phyloP scores from a whole-genome alignment of 2,888 invertebrate genomes.

The Meghimatium bilineatum region DNA sequence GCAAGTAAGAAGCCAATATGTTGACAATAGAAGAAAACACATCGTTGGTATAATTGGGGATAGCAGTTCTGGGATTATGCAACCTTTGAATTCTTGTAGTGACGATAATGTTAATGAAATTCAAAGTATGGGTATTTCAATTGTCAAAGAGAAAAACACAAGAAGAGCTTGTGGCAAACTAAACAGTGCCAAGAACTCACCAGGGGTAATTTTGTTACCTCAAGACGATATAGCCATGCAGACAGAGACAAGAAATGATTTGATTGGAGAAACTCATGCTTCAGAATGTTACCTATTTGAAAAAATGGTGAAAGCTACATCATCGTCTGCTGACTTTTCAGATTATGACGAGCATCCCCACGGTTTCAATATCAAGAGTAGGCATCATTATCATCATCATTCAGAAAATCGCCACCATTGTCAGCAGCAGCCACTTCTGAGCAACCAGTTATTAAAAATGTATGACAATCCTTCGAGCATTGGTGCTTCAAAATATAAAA shows the following conservation, averaged over 20 bases:
- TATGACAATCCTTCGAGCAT: constrained; percentile 53
- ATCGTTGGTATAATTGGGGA: constrained; percentile 26
- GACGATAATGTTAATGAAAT: constrained; percentile 79
- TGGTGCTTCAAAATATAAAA: constrained; percentile 34
- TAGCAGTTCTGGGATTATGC: constrained; percentile 42
- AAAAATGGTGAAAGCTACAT: background rate
- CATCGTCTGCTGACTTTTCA: constrained; percentile 21
- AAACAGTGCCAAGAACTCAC: constrained; percentile 87
- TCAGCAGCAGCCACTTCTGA: constrained; percentile 32
- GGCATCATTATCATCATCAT: constrained; percentile 79
- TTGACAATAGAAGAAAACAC: constrained; percentile 28
- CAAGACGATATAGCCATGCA: constrained; percentile 72
- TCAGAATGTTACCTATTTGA: constrained; percentile 48
- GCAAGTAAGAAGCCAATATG: background rate
- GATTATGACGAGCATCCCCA: constrained; percentile 98
- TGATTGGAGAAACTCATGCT: constrained; percentile 63
- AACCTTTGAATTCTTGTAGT: constrained; percentile 58
- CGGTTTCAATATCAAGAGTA: constrained; percentile 91
- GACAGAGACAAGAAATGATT: constrained; percentile 58
- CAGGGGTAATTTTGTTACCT: constrained; percentile 61
- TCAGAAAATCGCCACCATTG: too few relatives aligned
- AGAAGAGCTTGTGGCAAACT: constrained; percentile 92
- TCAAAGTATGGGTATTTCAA: constrained; percentile 89
- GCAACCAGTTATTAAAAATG: constrained; percentile 44
- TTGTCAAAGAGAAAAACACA: constrained; percentile 85